Percentiles rank a stretch among this genome's conserved stretches.
phyloP scores from a whole-genome alignment of 2,797 vertebrate genomes.

The Sebastes alutus region DNA sequence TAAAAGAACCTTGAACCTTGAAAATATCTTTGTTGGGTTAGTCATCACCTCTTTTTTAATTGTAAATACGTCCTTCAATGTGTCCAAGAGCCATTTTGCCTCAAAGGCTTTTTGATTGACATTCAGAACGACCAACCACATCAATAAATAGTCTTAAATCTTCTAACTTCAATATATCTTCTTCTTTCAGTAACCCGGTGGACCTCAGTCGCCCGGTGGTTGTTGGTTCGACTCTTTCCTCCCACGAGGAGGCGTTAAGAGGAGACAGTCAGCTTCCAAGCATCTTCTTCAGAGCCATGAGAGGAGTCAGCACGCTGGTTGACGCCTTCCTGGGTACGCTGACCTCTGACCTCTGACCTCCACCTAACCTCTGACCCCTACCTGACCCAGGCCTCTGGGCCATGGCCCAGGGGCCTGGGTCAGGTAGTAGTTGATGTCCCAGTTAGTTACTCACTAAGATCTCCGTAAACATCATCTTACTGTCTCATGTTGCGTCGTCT shows the following conservation, averaged over 20 bases:
- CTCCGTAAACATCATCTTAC: not conserved
- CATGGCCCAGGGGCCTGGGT: no score
- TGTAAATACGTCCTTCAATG: not conserved
- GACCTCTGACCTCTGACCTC: not conserved
- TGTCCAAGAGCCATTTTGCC: not conserved
- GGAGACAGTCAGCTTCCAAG: conserved; percentile 86
- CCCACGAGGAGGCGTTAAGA: conserved; percentile 86
- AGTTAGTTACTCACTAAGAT: not conserved
- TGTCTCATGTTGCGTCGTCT: not conserved
- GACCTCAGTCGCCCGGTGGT: conserved; percentile 84
- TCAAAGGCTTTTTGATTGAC: no score
- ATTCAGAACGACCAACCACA: no score
- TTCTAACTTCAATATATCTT: not conserved
- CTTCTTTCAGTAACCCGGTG: conserved; percentile 89
- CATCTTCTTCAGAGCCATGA: conserved; percentile 94
- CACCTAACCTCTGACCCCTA: not conserved
- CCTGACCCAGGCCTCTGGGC: not conserved
- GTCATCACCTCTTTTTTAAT: no score
- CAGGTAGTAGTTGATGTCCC: not conserved
- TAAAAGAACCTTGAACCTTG: no score
- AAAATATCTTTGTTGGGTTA: no score
- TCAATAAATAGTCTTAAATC: not conserved
- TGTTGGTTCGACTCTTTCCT: conserved; percentile 74
- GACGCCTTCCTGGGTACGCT: conserved; percentile 94
- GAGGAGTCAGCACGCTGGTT: conserved; percentile 90